Evolutionary conservation across 2,888 invertebrate species (phyloP), one percentile per base, ranked within the genome.

Genomic region (Lagria hirta): DNA sequence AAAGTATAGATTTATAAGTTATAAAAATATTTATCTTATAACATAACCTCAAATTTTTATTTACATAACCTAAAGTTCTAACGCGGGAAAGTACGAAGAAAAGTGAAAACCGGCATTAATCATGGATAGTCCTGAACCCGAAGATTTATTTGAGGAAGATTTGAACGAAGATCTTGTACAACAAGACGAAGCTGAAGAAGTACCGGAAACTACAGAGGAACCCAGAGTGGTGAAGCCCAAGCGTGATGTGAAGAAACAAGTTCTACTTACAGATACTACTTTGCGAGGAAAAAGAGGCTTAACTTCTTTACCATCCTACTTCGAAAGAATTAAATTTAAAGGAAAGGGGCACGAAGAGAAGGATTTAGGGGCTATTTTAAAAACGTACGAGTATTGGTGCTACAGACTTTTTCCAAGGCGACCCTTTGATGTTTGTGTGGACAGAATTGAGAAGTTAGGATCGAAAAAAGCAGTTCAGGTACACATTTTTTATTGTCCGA

Each of bases 351-450:
- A 86, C 64, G 96, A 96, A 71, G 83, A 81, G 53, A 78, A 83
- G 33, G 95, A 97, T 71, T 72, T 98, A 21, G 81, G 88, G 57
- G 70, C 81, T 47, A 74, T 96, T 0, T 77, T 98, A 74, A 84
- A 86, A 37, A 83, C 82, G 42, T 67, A 96, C 37, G 91, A 96
- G 60, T 92, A 96, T 65, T 98, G 97, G 97, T 87, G 86, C 0
- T 94, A 96, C 70, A 77, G 95, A 32, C 72, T 98, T 52, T 95
- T 86, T 71, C 96, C 97, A 0, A 90, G 87, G 64, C 86, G 86
- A 64, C 80, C 84, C 7, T 97, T 96, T 71, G 88, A 88, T 62
- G 93, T 95, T 68, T 85, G 88, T 50, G 70, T 96, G 2, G 76
- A 78, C n/a, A 79, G 80, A 63, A 74, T 86, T 11, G 95, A 95